A percentile compares a stretch with the other conserved stretches of the same genome.
Conservation (phyloP, 2,113 vertebrate species). For the Chiloscyllium plagiosum region DNA sequence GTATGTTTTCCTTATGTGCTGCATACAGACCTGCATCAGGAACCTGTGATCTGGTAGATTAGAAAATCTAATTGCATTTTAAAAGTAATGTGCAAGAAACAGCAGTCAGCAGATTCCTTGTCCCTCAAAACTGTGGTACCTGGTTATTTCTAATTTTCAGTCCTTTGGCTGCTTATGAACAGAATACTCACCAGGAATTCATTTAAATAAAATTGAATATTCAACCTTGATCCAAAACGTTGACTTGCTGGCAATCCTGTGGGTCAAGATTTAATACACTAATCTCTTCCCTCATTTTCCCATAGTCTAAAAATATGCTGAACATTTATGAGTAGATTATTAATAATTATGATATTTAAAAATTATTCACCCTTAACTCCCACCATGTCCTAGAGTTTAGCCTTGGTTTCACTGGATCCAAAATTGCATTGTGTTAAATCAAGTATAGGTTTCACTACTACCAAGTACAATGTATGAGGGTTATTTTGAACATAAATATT, state of each 20-base stretch:
- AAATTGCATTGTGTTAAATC: background rate
- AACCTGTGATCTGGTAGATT: background rate
- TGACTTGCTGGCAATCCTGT: background rate
- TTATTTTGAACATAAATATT: background rate
- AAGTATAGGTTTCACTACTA: background rate
- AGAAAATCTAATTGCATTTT: background rate
- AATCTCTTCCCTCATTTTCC: background rate
- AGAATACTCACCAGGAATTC: background rate
- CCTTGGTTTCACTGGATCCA: background rate
- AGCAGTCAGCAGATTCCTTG: background rate
- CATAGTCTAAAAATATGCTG: background rate
- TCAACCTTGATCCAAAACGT: background rate
- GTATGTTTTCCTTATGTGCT: background rate
- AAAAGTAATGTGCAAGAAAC: background rate
- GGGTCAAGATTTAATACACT: background rate
- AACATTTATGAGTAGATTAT: background rate
- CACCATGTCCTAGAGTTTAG: background rate
- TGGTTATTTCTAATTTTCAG: background rate
- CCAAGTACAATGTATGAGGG: background rate
- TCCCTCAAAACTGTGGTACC: background rate
- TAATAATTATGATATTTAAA: no score
- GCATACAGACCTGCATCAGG: background rate
- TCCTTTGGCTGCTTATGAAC: background rate
- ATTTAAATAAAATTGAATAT: background rate
- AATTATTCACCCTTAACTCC: background rate